Base-by-base conservation (phyloP, 1,140 invertebrate species). In the fruit fly (Drosophila melanogaster) region DNA sequence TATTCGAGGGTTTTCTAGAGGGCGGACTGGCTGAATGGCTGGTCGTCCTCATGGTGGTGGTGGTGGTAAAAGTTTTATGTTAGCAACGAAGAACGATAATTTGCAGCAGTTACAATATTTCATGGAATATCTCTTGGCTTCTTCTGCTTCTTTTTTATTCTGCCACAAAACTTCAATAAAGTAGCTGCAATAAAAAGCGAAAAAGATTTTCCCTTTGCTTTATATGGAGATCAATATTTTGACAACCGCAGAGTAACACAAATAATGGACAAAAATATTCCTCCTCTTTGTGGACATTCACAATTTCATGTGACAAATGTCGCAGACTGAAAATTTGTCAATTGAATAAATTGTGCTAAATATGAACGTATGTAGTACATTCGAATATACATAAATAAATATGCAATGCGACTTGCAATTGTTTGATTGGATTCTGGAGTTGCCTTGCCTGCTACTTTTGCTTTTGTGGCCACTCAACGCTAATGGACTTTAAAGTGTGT, bases 401-500 rank as follows among this genome's bases (percentile, higher is more conserved):
- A 64, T 76, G 65, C 78, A 80, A 62, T 59, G 47, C 37, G 73
- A 17, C 51, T 51, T 62, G 54, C 60, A 57, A 57, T 61, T 80
- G 40, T 71, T 74, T 77, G 69, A 67, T 62, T 66, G 37, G 37
- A 33, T 46, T 53, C 37, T 37, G 19, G 14, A 35, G 37, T 61
- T 40, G 53, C 59, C 37, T 19, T 17, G n/a, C 8, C 40, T 41
- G 40, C 37, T 38, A 6, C 37, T 41, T 12, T 12, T 38, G 43
- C 55, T 56, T 73, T 49, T 75, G 66, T 44, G 70, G 72, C 72
- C 65, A 89, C 84, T 86, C 58, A 77, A 72, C 83, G 69, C 84
- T 89, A 89, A 89, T 89, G 84, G 84, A 89, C 84, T 89, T 89
- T 89, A 89, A 89, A 89, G 84, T 84, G 79, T 89, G 77, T 89